Percentiles rank a stretch among this genome's conserved stretches.
Conservation (phyloP, 2,113 vertebrate genomes). For the Mus pahari region DNA sequence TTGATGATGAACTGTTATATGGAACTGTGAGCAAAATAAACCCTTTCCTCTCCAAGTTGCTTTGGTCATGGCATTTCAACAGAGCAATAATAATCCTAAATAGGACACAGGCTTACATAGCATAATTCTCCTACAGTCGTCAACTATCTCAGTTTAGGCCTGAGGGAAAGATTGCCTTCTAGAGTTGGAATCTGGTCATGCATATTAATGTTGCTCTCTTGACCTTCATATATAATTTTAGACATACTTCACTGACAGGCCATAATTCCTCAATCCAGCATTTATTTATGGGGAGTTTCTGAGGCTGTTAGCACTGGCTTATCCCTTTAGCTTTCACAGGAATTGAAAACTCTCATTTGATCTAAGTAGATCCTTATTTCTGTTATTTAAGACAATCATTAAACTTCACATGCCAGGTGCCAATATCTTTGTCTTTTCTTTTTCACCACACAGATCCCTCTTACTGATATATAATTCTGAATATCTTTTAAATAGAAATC, state of each 20-base stretch:
- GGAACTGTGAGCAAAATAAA: neutral
- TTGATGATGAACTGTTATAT: neutral
- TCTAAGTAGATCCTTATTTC: neutral
- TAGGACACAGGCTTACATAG: slow-evolving; percentile 1
- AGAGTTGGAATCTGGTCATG: slow-evolving; percentile 65
- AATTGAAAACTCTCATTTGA: slow-evolving; percentile 42
- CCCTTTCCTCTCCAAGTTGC: neutral
- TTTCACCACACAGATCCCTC: neutral
- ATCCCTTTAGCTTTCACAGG: slow-evolving; percentile 22
- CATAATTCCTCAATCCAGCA: slow-evolving; percentile 38
- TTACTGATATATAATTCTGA: neutral
- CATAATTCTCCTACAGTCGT: neutral
- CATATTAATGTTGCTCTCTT: slow-evolving; percentile 68
- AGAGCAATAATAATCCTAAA: no score
- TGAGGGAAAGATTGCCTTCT: slow-evolving; percentile 58
- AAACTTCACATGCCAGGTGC: neutral
- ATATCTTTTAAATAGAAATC: slow-evolving; percentile 17
- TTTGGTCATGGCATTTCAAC: neutral
- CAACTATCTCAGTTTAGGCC: slow-evolving; percentile 51
- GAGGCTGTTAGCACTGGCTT: slow-evolving; percentile 60
- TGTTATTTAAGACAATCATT: slow-evolving; percentile 15
- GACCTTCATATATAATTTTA: slow-evolving; percentile 73
- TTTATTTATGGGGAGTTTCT: slow-evolving; percentile 58
- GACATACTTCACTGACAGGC: slow-evolving; percentile 61
- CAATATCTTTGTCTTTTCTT: neutral